Percentiles rank a stretch among this genome's conserved stretches.
These are phyloP conservation scores for Xylota segnis DNA, from an alignment of 2,888 invertebrate species.

Conservation along the genomic window DNA sequence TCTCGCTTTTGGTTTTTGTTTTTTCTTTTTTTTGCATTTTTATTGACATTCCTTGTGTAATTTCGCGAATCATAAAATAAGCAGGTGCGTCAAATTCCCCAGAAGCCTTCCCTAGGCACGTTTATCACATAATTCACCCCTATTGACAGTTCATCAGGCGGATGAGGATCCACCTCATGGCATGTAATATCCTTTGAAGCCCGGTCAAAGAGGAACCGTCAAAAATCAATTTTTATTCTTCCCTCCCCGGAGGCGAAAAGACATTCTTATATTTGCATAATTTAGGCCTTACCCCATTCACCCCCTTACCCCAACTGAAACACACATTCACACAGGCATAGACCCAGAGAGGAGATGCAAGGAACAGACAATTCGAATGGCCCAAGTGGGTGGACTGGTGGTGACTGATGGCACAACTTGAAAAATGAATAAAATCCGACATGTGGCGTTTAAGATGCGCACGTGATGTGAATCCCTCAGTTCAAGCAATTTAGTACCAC, in stretches of 20 bases:
- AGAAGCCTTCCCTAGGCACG: conserved; percentile 48
- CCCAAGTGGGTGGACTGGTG: conserved; percentile 36
- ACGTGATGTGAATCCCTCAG: conserved; percentile 83
- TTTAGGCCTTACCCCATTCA: conserved; percentile 32
- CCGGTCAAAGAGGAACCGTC: conserved; percentile 62
- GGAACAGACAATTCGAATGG: conserved; percentile 40
- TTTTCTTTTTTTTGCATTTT: conserved; percentile 38
- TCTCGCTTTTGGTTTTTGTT: background rate
- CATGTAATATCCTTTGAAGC: conserved; percentile 29
- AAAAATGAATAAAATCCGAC: conserved; percentile 83
- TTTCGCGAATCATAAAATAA: conserved; percentile 69
- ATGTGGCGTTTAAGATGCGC: conserved; percentile 84
- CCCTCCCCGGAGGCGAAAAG: conserved; percentile 40
- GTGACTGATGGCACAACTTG: conserved; percentile 74
- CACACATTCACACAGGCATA: background rate
- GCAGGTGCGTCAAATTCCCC: conserved; percentile 65
- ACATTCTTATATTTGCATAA: conserved; percentile 72
- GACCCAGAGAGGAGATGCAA: background rate
- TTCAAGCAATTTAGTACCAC: conserved; percentile 63
- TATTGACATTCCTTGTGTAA: conserved; percentile 68
- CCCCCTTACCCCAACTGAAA: too few relatives aligned
- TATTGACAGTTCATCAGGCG: conserved; percentile 73
- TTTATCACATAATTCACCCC: conserved; percentile 71
- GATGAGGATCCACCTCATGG: conserved; percentile 16
- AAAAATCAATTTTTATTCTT: conserved; percentile 74